phyloP scores from a whole-genome alignment of 2,797 vertebrate genomes.

The Hirundo rustica region DNA sequence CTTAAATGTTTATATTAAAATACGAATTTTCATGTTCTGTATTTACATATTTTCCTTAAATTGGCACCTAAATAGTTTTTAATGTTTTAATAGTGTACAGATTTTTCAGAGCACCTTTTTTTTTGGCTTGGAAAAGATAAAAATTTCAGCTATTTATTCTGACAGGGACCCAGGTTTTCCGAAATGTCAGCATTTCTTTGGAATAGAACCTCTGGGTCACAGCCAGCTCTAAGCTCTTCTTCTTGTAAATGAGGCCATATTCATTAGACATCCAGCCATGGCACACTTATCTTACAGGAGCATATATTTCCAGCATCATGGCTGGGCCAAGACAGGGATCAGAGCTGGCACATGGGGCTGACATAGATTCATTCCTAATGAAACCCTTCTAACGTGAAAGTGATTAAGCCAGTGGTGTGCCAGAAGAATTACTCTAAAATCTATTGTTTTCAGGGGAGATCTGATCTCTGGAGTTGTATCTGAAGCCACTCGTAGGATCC shows the following conservation, averaged over 20 bases:
- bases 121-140: background rate
- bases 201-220: background rate
- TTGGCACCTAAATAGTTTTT: constrained; percentile 20
- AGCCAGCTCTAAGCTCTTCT: constrained; percentile 43
- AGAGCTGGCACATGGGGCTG: constrained; percentile 6
- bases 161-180: background rate
- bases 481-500: background rate
- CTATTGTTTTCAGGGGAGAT: constrained; percentile 25
- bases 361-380: constrained; percentile 49
- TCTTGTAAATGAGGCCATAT: constrained; percentile 50
- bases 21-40: background rate
- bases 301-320: constrained; percentile 9
- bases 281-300: constrained; percentile 15
- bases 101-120: constrained; percentile 22
- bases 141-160: constrained; percentile 24
- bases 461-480: background rate
- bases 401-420: constrained; percentile 22
- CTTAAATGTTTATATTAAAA: constrained; percentile 11
- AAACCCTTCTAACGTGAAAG: constrained; percentile 15
- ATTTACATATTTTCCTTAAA: constrained; percentile 23
- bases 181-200: constrained; percentile 52
- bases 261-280: constrained; percentile 53
- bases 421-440: constrained; percentile 32
- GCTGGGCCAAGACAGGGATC: constrained; percentile 27
- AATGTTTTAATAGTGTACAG: background rate